Conservation (phyloP, 2,888 invertebrate species). For the Amaurobius ferox region DNA sequence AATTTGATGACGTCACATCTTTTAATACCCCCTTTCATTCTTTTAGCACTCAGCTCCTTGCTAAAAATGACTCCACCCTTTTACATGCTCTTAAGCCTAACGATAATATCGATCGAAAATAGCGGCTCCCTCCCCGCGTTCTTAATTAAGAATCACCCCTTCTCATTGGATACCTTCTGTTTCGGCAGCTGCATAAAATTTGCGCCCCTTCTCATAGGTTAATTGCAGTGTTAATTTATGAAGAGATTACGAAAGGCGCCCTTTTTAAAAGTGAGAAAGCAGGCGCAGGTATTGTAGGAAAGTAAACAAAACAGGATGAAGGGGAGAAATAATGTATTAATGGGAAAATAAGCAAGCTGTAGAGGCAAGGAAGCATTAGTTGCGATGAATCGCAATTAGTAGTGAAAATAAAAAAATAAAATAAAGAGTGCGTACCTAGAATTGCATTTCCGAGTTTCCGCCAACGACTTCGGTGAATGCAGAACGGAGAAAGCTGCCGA, state of each 20-base stretch:
- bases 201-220: constrained; percentile 36
- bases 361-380: constrained; percentile 1
- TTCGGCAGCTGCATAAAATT: constrained; percentile 39
- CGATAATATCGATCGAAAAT: constrained; percentile 52
- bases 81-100: constrained; percentile 58
- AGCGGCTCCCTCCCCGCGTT: constrained; percentile 23
- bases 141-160: constrained; percentile 59
- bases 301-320: constrained; percentile 21
- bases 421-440: not conserved
- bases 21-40: constrained; percentile 19
- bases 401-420: not conserved
- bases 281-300: constrained; percentile 4
- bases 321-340: not conserved
- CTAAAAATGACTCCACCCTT: constrained; percentile 62
- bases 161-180: constrained; percentile 67
- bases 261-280: constrained; percentile 1
- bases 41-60: constrained; percentile 18
- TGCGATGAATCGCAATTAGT: not conserved
- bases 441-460: not conserved
- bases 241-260: constrained; percentile 25
- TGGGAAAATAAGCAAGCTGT: not conserved
- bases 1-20: constrained; percentile 37
- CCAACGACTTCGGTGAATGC: constrained; percentile 8
- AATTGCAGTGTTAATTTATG: constrained; percentile 70
- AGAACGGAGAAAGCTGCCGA: constrained; percentile 7